phyloP scores from a whole-genome alignment of 2,888 invertebrate genomes.

The Portevinia maculata region DNA sequence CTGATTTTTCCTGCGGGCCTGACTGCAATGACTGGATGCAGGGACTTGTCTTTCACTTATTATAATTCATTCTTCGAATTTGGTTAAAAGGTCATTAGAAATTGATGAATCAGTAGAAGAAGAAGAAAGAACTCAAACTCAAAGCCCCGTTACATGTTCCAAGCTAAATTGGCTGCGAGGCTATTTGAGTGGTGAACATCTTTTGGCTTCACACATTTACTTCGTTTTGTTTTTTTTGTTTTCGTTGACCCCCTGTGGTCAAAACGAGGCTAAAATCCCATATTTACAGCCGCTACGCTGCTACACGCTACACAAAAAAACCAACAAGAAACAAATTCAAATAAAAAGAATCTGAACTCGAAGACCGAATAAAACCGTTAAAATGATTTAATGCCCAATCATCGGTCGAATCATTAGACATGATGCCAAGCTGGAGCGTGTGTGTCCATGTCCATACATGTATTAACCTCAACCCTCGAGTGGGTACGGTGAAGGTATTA shows the following conservation, averaged over 20 bases:
- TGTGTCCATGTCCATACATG: conserved; percentile 1
- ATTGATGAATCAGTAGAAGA: conserved; percentile 31
- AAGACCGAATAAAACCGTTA: conserved; percentile 37
- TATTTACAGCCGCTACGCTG: conserved; percentile 3
- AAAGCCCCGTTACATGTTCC: conserved; percentile 59
- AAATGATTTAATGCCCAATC: conserved; percentile 53
- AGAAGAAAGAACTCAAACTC: conserved; percentile 32
- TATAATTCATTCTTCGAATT: conserved; percentile 62
- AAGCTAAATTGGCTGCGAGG: conserved; percentile 40
- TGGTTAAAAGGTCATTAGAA: conserved; percentile 63
- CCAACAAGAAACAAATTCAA: conserved; percentile 4
- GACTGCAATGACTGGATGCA: conserved; percentile 29
- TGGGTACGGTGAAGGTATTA: conserved; percentile 25
- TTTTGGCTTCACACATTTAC: conserved; percentile 24
- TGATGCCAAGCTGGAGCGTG: not conserved
- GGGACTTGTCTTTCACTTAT: conserved; percentile 18
- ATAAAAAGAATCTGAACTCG: conserved; percentile 4
- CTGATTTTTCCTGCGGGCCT: conserved; percentile 43
- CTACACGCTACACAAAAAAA: not conserved
- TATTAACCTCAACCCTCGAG: conserved; percentile 41
- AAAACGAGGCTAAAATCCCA: conserved; percentile 46
- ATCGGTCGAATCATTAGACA: conserved; percentile 38
- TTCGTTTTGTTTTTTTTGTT: too few species aligned
- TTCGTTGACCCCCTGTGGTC: conserved; percentile 57
- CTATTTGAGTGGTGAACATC: conserved; percentile 29